phyloP scores from a whole-genome alignment of 2,888 invertebrate genomes.

The Holacanthella duospinosa region DNA sequence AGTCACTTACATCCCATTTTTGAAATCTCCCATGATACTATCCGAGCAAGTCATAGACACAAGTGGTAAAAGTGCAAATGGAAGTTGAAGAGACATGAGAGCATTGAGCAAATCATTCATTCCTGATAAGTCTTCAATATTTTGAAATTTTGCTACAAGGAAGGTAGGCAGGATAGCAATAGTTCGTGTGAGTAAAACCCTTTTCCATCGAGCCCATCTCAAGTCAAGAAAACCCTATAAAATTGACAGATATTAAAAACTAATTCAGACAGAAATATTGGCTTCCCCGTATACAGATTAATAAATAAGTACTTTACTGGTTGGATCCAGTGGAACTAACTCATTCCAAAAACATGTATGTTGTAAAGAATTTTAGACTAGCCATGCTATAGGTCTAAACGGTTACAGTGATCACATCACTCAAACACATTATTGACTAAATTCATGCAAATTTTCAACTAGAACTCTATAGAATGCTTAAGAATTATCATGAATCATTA shows the following conservation, averaged over 20 bases:
- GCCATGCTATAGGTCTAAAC: too few relatives aligned
- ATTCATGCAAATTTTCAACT: too few relatives aligned
- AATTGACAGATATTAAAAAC: neutral
- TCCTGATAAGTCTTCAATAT: slow-evolving; percentile 57
- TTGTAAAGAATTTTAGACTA: too few relatives aligned
- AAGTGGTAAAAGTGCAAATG: slow-evolving; percentile 75
- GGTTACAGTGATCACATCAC: too few relatives aligned
- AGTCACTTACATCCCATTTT: slow-evolving; percentile 59
- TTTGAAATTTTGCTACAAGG: slow-evolving; percentile 55
- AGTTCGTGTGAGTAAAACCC: slow-evolving; percentile 69
- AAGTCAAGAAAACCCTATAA: slow-evolving; percentile 64
- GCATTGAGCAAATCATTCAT: slow-evolving; percentile 82
- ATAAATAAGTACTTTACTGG: too few relatives aligned
- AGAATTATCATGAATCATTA: neutral
- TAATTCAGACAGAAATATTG: neutral
- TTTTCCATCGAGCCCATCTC: slow-evolving; percentile 75
- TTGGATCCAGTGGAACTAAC: too few relatives aligned
- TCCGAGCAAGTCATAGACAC: slow-evolving; percentile 72
- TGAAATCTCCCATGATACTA: slow-evolving; percentile 73
- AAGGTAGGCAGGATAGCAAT: slow-evolving; percentile 71
- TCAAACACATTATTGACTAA: too few relatives aligned
- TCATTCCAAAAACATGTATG: too few relatives aligned
- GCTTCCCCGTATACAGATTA: neutral
- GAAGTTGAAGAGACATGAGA: slow-evolving; percentile 73
- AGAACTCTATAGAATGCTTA: too few relatives aligned